These are phyloP conservation scores for Sebastes iracundus DNA, from an alignment of 2,797 vertebrate species.

Conservation along the genomic window DNA sequence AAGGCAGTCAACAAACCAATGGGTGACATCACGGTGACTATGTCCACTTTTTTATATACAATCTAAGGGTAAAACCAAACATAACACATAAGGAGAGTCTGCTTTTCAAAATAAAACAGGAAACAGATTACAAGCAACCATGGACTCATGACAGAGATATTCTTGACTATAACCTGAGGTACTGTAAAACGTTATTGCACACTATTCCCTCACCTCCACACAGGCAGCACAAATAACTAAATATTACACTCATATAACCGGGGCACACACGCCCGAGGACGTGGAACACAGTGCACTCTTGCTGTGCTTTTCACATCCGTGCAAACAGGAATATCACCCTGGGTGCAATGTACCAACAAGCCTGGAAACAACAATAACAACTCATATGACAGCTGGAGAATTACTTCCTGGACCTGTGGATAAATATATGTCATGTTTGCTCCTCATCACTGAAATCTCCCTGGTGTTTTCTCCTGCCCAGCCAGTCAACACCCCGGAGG, in stretches of 20 bases:
- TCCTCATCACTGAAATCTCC: slow-evolving; percentile 45
- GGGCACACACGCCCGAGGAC: slow-evolving; percentile 34
- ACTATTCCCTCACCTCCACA: slow-evolving; percentile 50
- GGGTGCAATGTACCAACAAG: slow-evolving; percentile 54
- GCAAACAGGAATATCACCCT: slow-evolving; percentile 47
- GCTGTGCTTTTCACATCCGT: slow-evolving; percentile 27
- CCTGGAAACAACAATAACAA: slow-evolving; percentile 66
- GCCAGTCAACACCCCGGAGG: slow-evolving; percentile 21
- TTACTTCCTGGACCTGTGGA: slow-evolving; percentile 46
- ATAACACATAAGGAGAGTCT: not conserved
- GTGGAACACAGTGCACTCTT: slow-evolving; percentile 8
- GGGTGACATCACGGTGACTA: too few relatives aligned
- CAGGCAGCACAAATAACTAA: slow-evolving; percentile 48
- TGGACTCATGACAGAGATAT: not conserved
- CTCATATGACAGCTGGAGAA: slow-evolving; percentile 52
- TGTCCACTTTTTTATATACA: too few relatives aligned
- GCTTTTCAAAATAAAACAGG: not conserved
- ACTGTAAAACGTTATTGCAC: slow-evolving; percentile 52
- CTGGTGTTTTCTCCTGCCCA: slow-evolving; percentile 19
- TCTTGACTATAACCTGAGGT: slow-evolving; percentile 45
- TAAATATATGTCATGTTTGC: slow-evolving; percentile 51
- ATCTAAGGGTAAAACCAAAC: not conserved
- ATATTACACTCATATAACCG: slow-evolving; percentile 51
- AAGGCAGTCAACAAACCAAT: too few relatives aligned
- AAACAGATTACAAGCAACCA: not conserved